A percentile compares a stretch with the other conserved stretches of the same genome.
Conservation (phyloP, 2,888 invertebrate genomes). For the Hoplodrina ambigua region DNA sequence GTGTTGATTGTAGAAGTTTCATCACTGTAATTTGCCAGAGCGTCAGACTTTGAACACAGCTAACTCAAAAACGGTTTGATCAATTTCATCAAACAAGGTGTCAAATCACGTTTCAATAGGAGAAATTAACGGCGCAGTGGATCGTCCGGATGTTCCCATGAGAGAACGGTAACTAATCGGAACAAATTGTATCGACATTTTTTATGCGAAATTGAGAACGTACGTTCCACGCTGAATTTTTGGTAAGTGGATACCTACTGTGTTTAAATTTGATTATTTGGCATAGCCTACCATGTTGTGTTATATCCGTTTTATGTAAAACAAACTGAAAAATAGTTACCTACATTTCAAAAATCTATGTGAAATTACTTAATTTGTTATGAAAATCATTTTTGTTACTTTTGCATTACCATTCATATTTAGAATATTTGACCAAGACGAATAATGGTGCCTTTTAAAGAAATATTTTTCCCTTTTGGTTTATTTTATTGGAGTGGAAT, state of each 20-base stretch:
- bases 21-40: slow-evolving; percentile 23
- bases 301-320: too few species aligned
- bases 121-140: slow-evolving; percentile 37
- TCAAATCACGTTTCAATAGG: slow-evolving; percentile 42
- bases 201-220: slow-evolving; percentile 37
- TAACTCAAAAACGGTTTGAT: slow-evolving; percentile 13
- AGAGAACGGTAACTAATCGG: slow-evolving; percentile 29
- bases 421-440: slow-evolving; percentile 2
- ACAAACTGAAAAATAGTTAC: not conserved
- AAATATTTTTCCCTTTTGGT: slow-evolving; percentile 31
- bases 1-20: slow-evolving; percentile 37
- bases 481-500: slow-evolving; percentile 40
- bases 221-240: slow-evolving; percentile 1
- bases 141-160: slow-evolving; percentile 19
- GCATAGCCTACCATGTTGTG: too few species aligned
- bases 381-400: not conserved
- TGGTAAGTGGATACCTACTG: slow-evolving; percentile 14
- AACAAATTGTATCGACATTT: slow-evolving; percentile 43
- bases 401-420: slow-evolving; percentile 2
- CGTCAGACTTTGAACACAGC: too few species aligned
- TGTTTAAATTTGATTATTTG: slow-evolving; percentile 4
- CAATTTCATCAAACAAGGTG: slow-evolving; percentile 42
- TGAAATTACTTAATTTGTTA: not conserved
- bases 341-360: not conserved
- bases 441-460: slow-evolving; percentile 5